phyloP scores from a whole-genome alignment of 2,888 invertebrate genomes.

The Xestia c-nigrum region DNA sequence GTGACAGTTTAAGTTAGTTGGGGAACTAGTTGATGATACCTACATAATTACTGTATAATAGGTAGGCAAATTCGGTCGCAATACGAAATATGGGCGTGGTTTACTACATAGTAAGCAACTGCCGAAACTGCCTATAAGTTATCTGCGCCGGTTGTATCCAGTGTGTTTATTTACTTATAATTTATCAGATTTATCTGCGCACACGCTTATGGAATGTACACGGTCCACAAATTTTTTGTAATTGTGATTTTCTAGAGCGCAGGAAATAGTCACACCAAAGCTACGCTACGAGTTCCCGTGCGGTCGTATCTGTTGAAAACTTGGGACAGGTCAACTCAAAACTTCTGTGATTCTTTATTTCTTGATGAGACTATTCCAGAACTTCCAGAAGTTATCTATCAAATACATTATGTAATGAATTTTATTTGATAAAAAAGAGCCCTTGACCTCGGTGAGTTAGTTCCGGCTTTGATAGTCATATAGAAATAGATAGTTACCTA shows the following conservation, averaged over 20 bases:
- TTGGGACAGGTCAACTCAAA: conserved; percentile 6
- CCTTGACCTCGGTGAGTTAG: neutral
- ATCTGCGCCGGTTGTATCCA: conserved; percentile 20
- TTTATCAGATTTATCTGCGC: conserved; percentile 12
- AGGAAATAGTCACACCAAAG: neutral
- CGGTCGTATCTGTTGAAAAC: neutral
- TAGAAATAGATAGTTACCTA: neutral
- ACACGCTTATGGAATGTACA: conserved; percentile 1
- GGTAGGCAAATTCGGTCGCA: neutral
- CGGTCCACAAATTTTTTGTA: too few relatives aligned
- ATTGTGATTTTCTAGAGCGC: neutral
- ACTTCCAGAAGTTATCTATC: neutral
- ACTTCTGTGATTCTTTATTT: neutral
- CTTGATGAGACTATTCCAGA: neutral
- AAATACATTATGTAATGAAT: neutral
- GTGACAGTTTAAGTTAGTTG: neutral
- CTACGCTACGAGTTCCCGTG: too few relatives aligned
- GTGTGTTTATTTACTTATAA: conserved; percentile 15
- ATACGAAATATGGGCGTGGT: conserved; percentile 16
- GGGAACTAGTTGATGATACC: conserved; percentile 9
- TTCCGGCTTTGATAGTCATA: neutral
- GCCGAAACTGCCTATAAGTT: conserved; percentile 9
- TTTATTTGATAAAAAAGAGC: neutral
- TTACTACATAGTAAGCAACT: neutral
- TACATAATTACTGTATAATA: neutral